Evolutionary conservation across 1,140 invertebrate species (phyloP), one percentile per base, ranked within the genome.

Genomic region (Augochlora pura): DNA sequence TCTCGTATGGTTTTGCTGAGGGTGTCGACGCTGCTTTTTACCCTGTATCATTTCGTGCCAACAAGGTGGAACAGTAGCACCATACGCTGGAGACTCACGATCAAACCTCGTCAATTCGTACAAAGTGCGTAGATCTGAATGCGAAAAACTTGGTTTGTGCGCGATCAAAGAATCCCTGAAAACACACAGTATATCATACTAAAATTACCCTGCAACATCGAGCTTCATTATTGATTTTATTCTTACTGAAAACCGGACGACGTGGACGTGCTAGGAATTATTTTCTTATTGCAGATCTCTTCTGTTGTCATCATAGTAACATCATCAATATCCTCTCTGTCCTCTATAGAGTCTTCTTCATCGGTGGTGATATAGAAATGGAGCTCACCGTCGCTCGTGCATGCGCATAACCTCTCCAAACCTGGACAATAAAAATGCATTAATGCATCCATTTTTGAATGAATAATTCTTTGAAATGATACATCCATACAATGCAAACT

Each of bases 31-130:
- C 81, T 98, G 97, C 77, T 97, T 95, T 89, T 98, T 97, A 25
- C 97, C 97, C 79, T 98, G 97, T 86, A 97, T 97, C 87, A 98
- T 95, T 93, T 98, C 97, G 81, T 95, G 96, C 98, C 97, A 98
- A 91, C 97, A 98, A 39, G 97, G 95, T 3, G 97, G 97, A 0
- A 98, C 97, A n/a, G 97, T 97, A 9, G 97, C 97, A 67, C 96
- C 95, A 89, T 97, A 98, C 5, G 95, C 91, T 3, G 94, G 82
- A 90, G 94, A 91, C 90, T 94, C 87, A 88, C 94, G 90, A 92
- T 95, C 94, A 93, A 96, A 96, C 83, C 94, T 92, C 7, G 95
- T 96, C 12, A 96, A 90, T 74, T 95, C 94, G 73, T 96, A 95
- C 0, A 96, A 90, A 7, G 91, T 85, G 65, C 93, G 92, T 67